Percentiles rank a stretch among this genome's conserved stretches.
phyloP scores from a whole-genome alignment of 2,888 invertebrate genomes.

The Polylopha cassiicola region DNA sequence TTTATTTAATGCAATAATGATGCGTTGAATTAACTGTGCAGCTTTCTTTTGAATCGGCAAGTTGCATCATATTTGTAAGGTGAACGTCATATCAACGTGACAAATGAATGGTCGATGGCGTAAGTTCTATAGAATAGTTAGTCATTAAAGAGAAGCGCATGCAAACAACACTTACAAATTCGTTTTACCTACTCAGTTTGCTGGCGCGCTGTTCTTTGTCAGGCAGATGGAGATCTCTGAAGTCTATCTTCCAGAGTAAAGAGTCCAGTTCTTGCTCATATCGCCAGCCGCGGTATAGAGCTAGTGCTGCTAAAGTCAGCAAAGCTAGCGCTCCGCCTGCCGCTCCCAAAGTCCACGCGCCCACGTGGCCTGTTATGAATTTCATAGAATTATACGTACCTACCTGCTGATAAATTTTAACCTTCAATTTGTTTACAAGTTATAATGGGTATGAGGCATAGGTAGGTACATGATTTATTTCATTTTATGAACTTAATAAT shows the following conservation, averaged over 20 bases:
- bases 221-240: slow-evolving; percentile 87
- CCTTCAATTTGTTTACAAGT: too few species aligned
- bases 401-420: too few species aligned
- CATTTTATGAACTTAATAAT: too few species aligned
- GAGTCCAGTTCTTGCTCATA: slow-evolving; percentile 96
- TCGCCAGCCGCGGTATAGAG: slow-evolving; percentile 92
- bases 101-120: neutral
- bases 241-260: slow-evolving; percentile 95
- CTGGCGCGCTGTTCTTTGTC: slow-evolving; percentile 66
- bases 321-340: slow-evolving; percentile 86
- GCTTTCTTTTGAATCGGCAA: too few species aligned
- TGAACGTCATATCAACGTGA: too few species aligned
- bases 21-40: too few species aligned
- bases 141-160: slow-evolving; percentile 31
- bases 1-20: too few species aligned
- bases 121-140: neutral
- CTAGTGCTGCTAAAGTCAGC: slow-evolving; percentile 83
- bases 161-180: slow-evolving; percentile 65
- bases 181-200: slow-evolving; percentile 76
- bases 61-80: too few species aligned
- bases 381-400: too few species aligned
- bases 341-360: slow-evolving; percentile 88
- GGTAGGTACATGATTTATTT: too few species aligned
- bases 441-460: too few species aligned
- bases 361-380: slow-evolving; percentile 82